Conservation (phyloP, 2,797 vertebrate genomes). For the Mormyrops boulengeri region DNA sequence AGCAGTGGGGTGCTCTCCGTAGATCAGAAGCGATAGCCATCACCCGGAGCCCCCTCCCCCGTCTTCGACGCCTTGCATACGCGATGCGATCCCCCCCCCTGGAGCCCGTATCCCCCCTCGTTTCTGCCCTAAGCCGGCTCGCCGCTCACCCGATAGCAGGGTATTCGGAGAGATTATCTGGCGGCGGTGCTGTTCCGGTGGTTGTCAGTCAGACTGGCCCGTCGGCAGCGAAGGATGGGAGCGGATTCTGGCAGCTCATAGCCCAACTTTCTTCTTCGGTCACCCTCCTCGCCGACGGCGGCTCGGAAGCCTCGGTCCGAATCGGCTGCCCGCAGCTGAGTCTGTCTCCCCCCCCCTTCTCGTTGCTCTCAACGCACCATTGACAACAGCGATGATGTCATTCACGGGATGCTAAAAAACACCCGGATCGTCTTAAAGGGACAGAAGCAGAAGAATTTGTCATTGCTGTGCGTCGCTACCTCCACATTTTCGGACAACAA, state of each 20-base stretch:
- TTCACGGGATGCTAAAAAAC: slow-evolving; percentile 53
- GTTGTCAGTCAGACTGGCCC: slow-evolving; percentile 65
- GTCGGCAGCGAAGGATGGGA: slow-evolving; percentile 69
- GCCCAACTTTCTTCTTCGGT: slow-evolving; percentile 32
- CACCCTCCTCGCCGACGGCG: slow-evolving; percentile 20
- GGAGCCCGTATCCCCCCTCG: not conserved
- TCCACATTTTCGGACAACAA: not conserved
- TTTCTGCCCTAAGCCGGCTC: slow-evolving; percentile 48
- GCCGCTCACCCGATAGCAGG: slow-evolving; percentile 58
- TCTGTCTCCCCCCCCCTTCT: slow-evolving; percentile 27
- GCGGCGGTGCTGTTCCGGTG: slow-evolving; percentile 55
- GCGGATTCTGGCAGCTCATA: slow-evolving; percentile 66
- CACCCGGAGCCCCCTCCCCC: not conserved
- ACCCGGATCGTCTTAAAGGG: slow-evolving; percentile 67
- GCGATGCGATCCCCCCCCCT: not conserved
- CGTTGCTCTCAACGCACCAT: slow-evolving; percentile 43
- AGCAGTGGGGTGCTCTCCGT: slow-evolving; percentile 20
- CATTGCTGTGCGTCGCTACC: not conserved
- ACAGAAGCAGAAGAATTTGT: not conserved
- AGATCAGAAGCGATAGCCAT: not conserved
- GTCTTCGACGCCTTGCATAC: not conserved
- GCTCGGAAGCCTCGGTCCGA: not conserved
- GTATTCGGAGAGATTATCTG: slow-evolving; percentile 49
- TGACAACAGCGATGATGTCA: slow-evolving; percentile 64
- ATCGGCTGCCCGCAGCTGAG: slow-evolving; percentile 28